phyloP scores from a whole-genome alignment of 1,140 invertebrate species.

The Drosophila pachea region DNA sequence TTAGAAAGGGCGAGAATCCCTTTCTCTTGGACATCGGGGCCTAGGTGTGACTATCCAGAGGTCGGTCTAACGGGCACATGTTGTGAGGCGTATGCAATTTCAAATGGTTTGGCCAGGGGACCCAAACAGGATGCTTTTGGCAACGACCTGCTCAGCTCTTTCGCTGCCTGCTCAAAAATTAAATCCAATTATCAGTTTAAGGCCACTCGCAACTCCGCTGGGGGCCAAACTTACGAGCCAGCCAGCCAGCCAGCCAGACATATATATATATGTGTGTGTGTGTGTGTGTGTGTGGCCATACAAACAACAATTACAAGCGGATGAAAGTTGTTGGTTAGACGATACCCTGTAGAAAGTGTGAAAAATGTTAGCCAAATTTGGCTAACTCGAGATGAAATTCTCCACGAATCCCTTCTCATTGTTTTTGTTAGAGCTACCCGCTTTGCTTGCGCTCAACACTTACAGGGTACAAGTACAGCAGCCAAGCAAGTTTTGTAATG shows the following conservation, averaged over 20 bases:
- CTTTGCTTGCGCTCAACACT: not conserved
- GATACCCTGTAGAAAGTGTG: not conserved
- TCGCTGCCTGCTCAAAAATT: constrained; percentile 67
- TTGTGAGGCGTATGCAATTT: constrained; percentile 43
- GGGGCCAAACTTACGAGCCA: constrained; percentile 31
- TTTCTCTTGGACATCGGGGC: not conserved
- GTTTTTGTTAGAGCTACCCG: no score
- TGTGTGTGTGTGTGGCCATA: constrained; percentile 23
- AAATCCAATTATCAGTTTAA: constrained; percentile 78
- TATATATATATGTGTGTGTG: constrained; percentile 16
- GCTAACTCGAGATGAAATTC: no score
- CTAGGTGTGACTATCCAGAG: constrained; percentile 43
- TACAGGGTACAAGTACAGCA: constrained; percentile 18
- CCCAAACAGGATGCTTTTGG: not conserved
- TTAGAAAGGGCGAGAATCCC: constrained; percentile 29
- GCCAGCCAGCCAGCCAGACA: no score
- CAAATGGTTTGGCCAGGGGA: constrained; percentile 47
- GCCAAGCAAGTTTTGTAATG: constrained; percentile 57
- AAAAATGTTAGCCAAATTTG: no score
- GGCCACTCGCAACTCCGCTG: constrained; percentile 59
- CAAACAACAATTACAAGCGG: constrained; percentile 30
- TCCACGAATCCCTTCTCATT: not conserved
- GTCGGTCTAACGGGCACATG: constrained; percentile 28
- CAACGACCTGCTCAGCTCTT: constrained; percentile 9
- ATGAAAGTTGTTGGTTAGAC: no score